Evolutionary conservation across 2,888 invertebrate genomes (phyloP).

Genomic region (Seira ritae): DNA sequence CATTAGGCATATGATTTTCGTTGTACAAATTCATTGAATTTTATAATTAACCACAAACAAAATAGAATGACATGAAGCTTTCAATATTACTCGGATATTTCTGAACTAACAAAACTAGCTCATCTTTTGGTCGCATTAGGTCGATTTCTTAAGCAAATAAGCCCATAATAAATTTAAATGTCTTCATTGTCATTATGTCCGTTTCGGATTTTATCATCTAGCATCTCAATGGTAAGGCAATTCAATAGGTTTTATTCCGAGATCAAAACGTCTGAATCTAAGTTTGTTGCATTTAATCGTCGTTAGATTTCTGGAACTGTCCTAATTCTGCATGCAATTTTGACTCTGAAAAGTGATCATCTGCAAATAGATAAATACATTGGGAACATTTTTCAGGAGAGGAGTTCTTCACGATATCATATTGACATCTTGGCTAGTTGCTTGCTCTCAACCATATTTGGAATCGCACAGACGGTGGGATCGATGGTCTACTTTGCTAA

Average conservation of each 20-base stretch:
- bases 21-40: too few relatives aligned
- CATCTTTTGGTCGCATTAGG: too few relatives aligned
- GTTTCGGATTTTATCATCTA: constrained; percentile 42
- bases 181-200: constrained; percentile 35
- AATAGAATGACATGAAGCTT: too few relatives aligned
- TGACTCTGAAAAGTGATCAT: constrained; percentile 40
- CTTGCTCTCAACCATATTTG: constrained; percentile 38
- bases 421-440: constrained; percentile 47
- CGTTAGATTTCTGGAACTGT: constrained; percentile 42
- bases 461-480: constrained; percentile 47
- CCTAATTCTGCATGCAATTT: constrained; percentile 43
- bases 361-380: constrained; percentile 59
- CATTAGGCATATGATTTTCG: too few relatives aligned
- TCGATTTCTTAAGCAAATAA: too few relatives aligned
- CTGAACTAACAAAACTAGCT: too few relatives aligned
- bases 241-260: not conserved
- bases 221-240: constrained; percentile 33
- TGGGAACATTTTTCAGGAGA: constrained; percentile 41
- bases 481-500: constrained; percentile 52
- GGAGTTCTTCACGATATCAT: constrained; percentile 41
- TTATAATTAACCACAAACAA: too few relatives aligned
- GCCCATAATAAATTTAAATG: not conserved
- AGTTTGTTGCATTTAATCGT: not conserved
- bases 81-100: too few relatives aligned
- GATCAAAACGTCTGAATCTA: not conserved